phyloP scores from a whole-genome alignment of 2,888 invertebrate species.

The Suillia variegata region DNA sequence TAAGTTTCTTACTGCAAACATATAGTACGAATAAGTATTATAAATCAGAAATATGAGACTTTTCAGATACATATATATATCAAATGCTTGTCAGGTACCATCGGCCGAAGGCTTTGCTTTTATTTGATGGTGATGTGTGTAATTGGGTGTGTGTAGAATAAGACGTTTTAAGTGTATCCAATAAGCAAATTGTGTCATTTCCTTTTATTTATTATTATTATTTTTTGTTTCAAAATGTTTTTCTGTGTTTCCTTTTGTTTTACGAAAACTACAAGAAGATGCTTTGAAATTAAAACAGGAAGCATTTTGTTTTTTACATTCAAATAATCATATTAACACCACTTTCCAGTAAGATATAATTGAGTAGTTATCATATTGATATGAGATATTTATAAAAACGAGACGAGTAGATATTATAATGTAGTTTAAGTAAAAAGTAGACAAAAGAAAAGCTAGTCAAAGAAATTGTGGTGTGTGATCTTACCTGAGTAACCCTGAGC shows the following conservation, averaged over 20 bases:
- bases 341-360: conserved; percentile 28
- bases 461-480: background rate
- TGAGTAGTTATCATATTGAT: background rate
- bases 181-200: no score
- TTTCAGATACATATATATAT: no score
- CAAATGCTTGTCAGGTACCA: no score
- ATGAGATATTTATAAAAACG: background rate
- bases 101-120: conserved; percentile 32
- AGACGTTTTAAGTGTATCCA: no score
- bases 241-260: background rate
- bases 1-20: no score
- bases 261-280: conserved; percentile 24
- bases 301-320: conserved; percentile 26
- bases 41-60: no score
- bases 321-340: conserved; percentile 34
- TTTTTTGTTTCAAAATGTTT: conserved; percentile 1
- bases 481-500: conserved; percentile 82
- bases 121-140: conserved; percentile 26
- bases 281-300: conserved; percentile 33
- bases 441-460: background rate
- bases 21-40: no score
- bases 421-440: background rate
- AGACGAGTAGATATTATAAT: no score
- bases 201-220: no score
- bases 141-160: conserved; percentile 10